Conservation (phyloP, 2,113 vertebrate species). For the Malurus alboscapulatus region DNA sequence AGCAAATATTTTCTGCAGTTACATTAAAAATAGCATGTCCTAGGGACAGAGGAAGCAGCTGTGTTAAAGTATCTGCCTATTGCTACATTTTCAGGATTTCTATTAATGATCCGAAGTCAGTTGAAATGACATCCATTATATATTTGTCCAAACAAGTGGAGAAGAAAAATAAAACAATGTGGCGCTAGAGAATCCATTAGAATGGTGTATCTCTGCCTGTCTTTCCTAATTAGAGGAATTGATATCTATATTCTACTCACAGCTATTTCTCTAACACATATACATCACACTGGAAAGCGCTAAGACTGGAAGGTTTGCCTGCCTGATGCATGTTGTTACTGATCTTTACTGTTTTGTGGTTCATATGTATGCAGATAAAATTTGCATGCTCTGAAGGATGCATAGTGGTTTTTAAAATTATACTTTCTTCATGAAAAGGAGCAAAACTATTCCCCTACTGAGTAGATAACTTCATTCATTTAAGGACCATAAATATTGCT, state of each 20-base stretch:
- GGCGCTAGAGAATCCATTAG: background rate
- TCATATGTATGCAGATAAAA: background rate
- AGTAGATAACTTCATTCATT: background rate
- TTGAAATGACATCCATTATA: constrained; percentile 19
- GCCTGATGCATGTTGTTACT: background rate
- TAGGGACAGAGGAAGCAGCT: constrained; percentile 56
- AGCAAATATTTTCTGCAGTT: constrained; percentile 26
- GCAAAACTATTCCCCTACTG: background rate
- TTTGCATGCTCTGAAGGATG: background rate
- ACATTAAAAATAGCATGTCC: constrained; percentile 57
- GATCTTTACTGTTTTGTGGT: background rate
- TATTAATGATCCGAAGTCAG: constrained; percentile 24
- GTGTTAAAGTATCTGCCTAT: constrained; percentile 40
- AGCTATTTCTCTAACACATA: background rate
- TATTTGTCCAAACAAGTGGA: constrained; percentile 16
- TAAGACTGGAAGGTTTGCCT: background rate
- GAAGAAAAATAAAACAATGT: constrained; percentile 49
- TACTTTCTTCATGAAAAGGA: background rate
- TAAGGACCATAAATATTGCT: background rate
- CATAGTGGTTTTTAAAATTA: background rate
- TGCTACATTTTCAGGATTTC: constrained; percentile 40
- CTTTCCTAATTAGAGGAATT: background rate
- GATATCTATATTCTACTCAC: background rate
- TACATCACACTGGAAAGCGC: background rate
- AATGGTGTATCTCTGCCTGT: background rate